Base-by-base conservation (phyloP, 1,140 invertebrate species). In the Battus philenor region DNA sequence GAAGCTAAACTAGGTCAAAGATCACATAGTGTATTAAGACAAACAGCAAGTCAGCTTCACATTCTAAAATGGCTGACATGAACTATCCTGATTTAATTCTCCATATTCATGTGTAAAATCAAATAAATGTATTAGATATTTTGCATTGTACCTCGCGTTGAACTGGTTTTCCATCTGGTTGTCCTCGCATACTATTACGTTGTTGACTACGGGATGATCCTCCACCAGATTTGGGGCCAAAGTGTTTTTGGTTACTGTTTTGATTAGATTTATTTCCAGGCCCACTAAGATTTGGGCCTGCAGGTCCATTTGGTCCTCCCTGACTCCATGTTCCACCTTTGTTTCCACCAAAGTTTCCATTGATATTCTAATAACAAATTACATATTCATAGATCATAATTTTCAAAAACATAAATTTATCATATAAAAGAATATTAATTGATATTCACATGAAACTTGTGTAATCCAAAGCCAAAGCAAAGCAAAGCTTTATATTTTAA, bases 291-390 rank as follows among this genome's bases (percentile, higher is more conserved):
- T 31, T 24, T 6, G 20, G 30, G 6, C 44, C 44, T n/a, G 53
- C 47, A 16, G 32, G 67, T 15, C 59, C 51, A 26, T 50, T 55
- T 11, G 30, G 54, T 0, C 57, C 64, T 20, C 66, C 63, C 32
- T 62, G 63, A 31, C 59, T 55, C 65, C 65, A 68, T 27, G 55
- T 55, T 31, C 59, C 62, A 47, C 67, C 57, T 41, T 70, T 69
- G 27, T 63, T 68, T 8, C 64, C 49, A 18, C 67, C 69, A 55
- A 80, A 84, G 53, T 64, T 73, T 13, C 74, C 76, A 74, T 84
- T 84, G 8, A 78, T 43, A 54, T 82, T 82, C 78, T 84, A 36
- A 46, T 59, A 33, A 36, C 45, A 50, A 45, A 49, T 7, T n/a
- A n/a, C n/a, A n/a, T n/a, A n/a, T n/a, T n/a, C n/a, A n/a, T n/a